Percentiles rank a stretch among this genome's conserved stretches.
These are phyloP conservation scores for Oreochromis niloticus DNA, from an alignment of 2,113 vertebrate species.

Conservation along the genomic window DNA sequence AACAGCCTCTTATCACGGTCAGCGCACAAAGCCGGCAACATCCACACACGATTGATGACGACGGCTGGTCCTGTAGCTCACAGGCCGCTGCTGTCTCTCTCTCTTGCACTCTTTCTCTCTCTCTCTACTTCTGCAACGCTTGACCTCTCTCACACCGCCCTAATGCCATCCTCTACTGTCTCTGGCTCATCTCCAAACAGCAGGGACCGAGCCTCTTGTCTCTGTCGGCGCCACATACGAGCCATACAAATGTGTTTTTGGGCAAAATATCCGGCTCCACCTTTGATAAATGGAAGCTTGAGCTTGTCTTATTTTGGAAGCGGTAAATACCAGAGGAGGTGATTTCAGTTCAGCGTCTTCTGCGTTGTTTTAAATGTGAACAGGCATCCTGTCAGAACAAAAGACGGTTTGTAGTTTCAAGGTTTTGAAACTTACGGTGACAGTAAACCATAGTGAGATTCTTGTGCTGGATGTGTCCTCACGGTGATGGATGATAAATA, in stretches of 20 bases:
- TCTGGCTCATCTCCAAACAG: constrained; percentile 21
- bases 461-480: not conserved
- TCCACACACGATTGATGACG: constrained; percentile 46
- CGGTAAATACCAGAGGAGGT: not conserved
- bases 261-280: not conserved
- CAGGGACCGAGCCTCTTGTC: not conserved
- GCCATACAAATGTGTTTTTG: not conserved
- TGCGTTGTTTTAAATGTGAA: not conserved
- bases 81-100: not conserved
- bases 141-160: constrained; percentile 39
- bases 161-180: constrained; percentile 8
- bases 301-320: not conserved
- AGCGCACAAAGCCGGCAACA: constrained; percentile 56
- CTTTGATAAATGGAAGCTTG: not conserved
- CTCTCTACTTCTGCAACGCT: constrained; percentile 13
- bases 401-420: not conserved
- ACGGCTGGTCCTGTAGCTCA: constrained; percentile 40
- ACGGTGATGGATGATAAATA: not conserved
- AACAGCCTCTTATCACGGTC: constrained; percentile 66
- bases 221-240: not conserved
- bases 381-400: not conserved
- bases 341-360: not conserved
- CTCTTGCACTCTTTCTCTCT: not conserved
- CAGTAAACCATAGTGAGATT: not conserved
- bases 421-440: not conserved